A percentile compares a stretch with the other conserved stretches of the same genome.
Conservation (phyloP, 2,113 vertebrate species). For the human (Homo sapiens) region DNA sequence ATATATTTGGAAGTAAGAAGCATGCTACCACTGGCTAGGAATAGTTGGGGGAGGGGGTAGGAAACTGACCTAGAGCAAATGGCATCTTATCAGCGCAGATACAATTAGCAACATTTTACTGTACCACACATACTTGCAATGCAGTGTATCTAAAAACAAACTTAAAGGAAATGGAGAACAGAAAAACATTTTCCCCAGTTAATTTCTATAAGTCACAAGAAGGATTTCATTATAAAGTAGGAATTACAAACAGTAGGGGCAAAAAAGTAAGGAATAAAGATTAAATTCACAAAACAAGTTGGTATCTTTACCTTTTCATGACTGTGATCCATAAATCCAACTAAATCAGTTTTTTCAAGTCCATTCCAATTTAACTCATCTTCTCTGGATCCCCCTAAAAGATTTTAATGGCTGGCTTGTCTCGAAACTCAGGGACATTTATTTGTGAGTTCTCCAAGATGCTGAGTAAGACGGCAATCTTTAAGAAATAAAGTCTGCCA, state of each 20-base stretch:
- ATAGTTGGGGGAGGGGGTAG: slow-evolving; percentile 4
- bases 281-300: background rate
- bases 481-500: background rate
- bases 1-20: background rate
- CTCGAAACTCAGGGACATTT: slow-evolving; percentile 18
- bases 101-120: slow-evolving; percentile 24
- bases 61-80: slow-evolving; percentile 37
- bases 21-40: slow-evolving; percentile 47
- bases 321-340: background rate
- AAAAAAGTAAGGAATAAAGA: background rate
- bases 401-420: background rate
- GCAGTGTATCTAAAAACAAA: slow-evolving; percentile 6
- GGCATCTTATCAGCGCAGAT: slow-evolving; percentile 38
- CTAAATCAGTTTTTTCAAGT: background rate
- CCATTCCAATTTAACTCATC: slow-evolving; percentile 11
- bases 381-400: background rate
- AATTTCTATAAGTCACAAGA: slow-evolving; percentile 5
- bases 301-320: background rate
- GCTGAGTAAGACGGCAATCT: background rate
- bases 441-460: slow-evolving; percentile 26
- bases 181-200: background rate
- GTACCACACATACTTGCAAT: background rate
- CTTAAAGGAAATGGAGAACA: background rate
- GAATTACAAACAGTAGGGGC: background rate
- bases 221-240: background rate